These are phyloP conservation scores for Actenoides hombroni DNA, from an alignment of 2,113 vertebrate genomes.

Conservation along the genomic window DNA sequence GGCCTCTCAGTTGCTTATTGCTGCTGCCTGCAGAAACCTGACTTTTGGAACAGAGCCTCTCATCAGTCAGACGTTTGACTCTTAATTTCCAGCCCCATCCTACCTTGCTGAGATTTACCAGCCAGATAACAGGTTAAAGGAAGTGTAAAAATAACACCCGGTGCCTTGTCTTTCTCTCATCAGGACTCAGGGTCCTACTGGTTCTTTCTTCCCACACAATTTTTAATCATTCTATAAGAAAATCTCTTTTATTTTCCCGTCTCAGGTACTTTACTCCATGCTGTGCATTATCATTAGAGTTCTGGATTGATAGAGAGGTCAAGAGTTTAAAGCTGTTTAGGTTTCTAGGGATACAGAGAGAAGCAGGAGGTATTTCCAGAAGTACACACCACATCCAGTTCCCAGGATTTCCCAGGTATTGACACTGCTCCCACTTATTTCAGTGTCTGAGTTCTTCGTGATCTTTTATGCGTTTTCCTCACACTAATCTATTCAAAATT, in stretches of 20 bases:
- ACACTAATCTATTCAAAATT: neutral
- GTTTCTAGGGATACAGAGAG: neutral
- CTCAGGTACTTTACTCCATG: neutral
- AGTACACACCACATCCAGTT: neutral
- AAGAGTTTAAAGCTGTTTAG: neutral
- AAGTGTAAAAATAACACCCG: neutral
- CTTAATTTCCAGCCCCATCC: constrained; percentile 14
- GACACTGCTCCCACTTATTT: neutral
- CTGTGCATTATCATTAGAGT: neutral
- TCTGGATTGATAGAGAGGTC: neutral
- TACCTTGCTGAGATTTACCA: constrained; percentile 9
- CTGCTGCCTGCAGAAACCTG: constrained; percentile 62
- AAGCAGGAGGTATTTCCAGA: neutral
- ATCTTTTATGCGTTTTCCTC: neutral
- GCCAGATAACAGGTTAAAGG: constrained; percentile 1
- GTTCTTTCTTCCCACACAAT: neutral
- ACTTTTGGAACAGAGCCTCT: constrained; percentile 13
- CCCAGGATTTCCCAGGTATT: neutral
- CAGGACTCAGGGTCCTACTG: neutral
- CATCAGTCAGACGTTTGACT: neutral
- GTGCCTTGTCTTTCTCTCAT: neutral
- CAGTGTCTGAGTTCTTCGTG: neutral
- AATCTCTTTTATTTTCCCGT: neutral
- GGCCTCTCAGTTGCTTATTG: neutral
- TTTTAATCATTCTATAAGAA: neutral